Conservation (phyloP, 2,888 invertebrate genomes). For the Beris morrisii region DNA sequence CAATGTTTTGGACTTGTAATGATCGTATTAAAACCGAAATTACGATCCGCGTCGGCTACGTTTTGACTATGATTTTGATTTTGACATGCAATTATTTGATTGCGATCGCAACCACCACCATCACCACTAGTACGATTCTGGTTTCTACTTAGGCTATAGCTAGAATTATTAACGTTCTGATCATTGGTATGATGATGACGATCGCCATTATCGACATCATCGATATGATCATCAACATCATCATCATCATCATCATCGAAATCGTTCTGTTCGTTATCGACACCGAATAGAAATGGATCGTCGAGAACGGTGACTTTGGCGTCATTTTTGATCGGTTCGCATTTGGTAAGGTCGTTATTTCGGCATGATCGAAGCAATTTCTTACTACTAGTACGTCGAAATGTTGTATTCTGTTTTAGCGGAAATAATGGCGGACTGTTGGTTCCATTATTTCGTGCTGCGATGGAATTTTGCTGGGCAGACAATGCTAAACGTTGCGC, state of each 20-base stretch:
- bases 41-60: background rate
- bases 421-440: constrained; percentile 41
- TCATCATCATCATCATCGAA: background rate
- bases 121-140: constrained; percentile 16
- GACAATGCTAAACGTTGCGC: constrained; percentile 59
- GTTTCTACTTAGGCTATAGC: background rate
- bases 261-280: constrained; percentile 41
- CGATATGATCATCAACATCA: no score
- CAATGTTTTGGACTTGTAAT: no score
- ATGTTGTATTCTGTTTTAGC: constrained; percentile 40
- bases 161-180: no score
- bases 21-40: constrained; percentile 39
- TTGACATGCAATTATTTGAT: constrained; percentile 32
- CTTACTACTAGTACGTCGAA: constrained; percentile 44
- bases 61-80: background rate
- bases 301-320: constrained; percentile 55
- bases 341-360: constrained; percentile 24
- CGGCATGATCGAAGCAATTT: constrained; percentile 49
- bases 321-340: constrained; percentile 41
- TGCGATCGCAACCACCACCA: constrained; percentile 26
- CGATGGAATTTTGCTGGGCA: constrained; percentile 30
- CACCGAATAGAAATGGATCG: constrained; percentile 55
- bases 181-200: no score
- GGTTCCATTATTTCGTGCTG: constrained; percentile 26
- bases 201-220: no score